Base-by-base conservation (phyloP, 2,113 vertebrate genomes). In the Psittacula cyanocephala region DNA sequence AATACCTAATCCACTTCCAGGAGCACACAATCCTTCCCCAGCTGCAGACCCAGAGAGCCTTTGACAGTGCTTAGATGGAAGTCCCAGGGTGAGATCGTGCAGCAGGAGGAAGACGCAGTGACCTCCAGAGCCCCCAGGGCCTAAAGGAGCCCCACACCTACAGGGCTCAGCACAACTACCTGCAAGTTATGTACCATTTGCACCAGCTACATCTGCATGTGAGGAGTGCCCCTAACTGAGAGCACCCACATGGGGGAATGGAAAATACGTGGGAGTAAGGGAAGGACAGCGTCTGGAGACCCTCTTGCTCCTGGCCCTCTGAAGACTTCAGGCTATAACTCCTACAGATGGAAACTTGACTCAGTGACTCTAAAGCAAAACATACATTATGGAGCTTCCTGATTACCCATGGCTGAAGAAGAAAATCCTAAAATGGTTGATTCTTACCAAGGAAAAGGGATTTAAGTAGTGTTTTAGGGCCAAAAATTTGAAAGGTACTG, bases 401-500 rank as follows among this genome's bases (percentile, higher is more conserved):
- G 43, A 72, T 82, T 24, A 47, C 20, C 12, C 10, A 17, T 29
- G 50, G 18, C 18, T 24, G 43, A 69, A 53, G 81, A 74, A 67
- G 33, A 59, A 86, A 93, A 83, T 16, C 14, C 0, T 17, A n/a
- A 83, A 11, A 46, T 46, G 28, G 19, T 59, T 37, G 53, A 41
- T 33, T 91, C 60, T 75, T 75, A 87, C 68, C 18, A 71, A 44
- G 6, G 33, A 71, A 86, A 71, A 78, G 24, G 20, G 22, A 67
- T 50, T 90, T 53, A 72, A 85, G 31, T 13, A 63, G 28, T 11
- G 17, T 35, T 74, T 81, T 2, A 3, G 68, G 37, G 77, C 50
- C 83, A 91, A n/a, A 92, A 90, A 88, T 84, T 50, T 27, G 77
- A 86, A n/a, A 77, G 27, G 10, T n/a, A 50, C 59, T 31, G 43